Conservation (phyloP, 92 coral and sea anemone species). For the Chrysogorgia sp. region DNA sequence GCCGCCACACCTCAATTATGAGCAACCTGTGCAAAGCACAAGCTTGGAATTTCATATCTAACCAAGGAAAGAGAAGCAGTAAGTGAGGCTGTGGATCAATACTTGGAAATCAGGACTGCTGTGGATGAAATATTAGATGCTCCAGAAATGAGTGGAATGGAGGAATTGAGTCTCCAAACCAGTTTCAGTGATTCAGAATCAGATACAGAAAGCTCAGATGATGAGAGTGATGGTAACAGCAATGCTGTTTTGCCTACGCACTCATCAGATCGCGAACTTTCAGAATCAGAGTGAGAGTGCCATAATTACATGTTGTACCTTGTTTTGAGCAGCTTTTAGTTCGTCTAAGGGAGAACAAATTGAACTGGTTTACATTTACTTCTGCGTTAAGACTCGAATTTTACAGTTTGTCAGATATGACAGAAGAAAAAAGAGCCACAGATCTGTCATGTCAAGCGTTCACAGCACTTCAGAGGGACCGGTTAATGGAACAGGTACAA, state of each 20-base stretch:
- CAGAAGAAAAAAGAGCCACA: slow-evolving; percentile 32
- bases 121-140: slow-evolving; percentile 5
- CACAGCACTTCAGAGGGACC: slow-evolving; percentile 28
- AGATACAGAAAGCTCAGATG: background rate
- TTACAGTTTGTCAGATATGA: slow-evolving; percentile 48
- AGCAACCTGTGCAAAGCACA: background rate
- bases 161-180: slow-evolving; percentile 2
- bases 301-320: slow-evolving; percentile 7
- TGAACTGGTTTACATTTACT: slow-evolving; percentile 70
- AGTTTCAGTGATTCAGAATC: slow-evolving; percentile 34
- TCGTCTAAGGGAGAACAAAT: slow-evolving; percentile 46
- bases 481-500: slow-evolving; percentile 15
- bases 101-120: background rate
- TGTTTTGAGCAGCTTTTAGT: slow-evolving; percentile 50
- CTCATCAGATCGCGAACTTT: background rate
- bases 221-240: background rate
- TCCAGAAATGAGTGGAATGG: slow-evolving; percentile 29
- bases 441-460: slow-evolving; percentile 4
- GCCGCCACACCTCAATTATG: slow-evolving; percentile 32
- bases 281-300: background rate
- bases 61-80: slow-evolving; percentile 42
- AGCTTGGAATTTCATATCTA: background rate
- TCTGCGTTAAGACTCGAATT: slow-evolving; percentile 40
- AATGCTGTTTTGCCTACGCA: background rate
- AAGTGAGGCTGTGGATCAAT: slow-evolving; percentile 4